Evolutionary conservation across 92 coral and sea anemone genomes (phyloP).

Genomic region (Parazoanthus swiftii): DNA sequence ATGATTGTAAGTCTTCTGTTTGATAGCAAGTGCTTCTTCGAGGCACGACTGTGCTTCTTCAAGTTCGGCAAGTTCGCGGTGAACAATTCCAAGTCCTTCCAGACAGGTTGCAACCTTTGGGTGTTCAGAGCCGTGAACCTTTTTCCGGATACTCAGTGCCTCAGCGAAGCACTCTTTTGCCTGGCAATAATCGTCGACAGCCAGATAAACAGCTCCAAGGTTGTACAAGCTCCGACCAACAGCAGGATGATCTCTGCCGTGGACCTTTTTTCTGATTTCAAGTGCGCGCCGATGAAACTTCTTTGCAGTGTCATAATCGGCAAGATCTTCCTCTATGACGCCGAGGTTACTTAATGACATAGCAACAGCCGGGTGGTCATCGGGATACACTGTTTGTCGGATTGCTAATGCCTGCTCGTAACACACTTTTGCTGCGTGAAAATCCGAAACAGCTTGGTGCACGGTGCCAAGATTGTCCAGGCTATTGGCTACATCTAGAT

Average conservation of each 20-base stretch:
- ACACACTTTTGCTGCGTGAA: slow-evolving; percentile 35
- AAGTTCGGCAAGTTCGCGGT: slow-evolving; percentile 42
- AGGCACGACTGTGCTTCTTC: slow-evolving; percentile 31
- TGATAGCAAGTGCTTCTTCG: slow-evolving; percentile 35
- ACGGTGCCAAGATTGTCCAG: slow-evolving; percentile 43
- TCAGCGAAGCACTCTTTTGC: slow-evolving; percentile 34
- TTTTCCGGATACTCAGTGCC: slow-evolving; percentile 17
- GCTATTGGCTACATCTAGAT: slow-evolving; percentile 31
- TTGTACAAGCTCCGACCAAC: slow-evolving; percentile 41
- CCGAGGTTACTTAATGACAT: slow-evolving; percentile 50
- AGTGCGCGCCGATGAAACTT: slow-evolving; percentile 24
- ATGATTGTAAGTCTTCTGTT: slow-evolving; percentile 12
- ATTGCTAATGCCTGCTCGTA: slow-evolving; percentile 40
- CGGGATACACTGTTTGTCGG: slow-evolving; percentile 27
- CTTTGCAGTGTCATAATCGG: slow-evolving; percentile 42
- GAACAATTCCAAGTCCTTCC: slow-evolving; percentile 36
- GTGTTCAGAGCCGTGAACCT: slow-evolving; percentile 20
- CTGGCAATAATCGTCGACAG: slow-evolving; percentile 24
- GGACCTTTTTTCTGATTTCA: slow-evolving; percentile 12
- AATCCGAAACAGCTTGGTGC: slow-evolving; percentile 41
- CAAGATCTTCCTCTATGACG: slow-evolving; percentile 21
- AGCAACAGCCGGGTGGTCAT: slow-evolving; percentile 33
- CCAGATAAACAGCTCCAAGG: slow-evolving; percentile 42
- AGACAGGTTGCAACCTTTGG: slow-evolving; percentile 35
- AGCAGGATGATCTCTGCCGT: slow-evolving; percentile 30